Conservation (phyloP, 2,888 invertebrate species). For the Epirrita christyi region DNA sequence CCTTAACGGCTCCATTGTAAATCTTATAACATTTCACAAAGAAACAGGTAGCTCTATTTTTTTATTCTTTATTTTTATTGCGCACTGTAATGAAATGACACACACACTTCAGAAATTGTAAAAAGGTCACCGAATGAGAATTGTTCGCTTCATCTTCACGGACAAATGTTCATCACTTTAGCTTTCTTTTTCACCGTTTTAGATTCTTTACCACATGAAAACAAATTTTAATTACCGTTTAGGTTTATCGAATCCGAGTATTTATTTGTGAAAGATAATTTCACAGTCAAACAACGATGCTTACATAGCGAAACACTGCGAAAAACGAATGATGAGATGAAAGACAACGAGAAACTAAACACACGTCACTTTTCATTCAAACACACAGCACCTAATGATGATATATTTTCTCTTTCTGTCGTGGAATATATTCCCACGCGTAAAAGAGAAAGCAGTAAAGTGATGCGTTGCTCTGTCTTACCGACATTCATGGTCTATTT, state of each 20-base stretch:
- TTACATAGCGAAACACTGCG: constrained; percentile 69
- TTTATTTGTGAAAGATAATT: constrained; percentile 24
- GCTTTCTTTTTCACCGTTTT: constrained; percentile 11
- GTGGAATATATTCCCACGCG: neutral
- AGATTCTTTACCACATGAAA: neutral
- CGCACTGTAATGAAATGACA: constrained; percentile 64
- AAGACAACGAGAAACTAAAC: constrained; percentile 53
- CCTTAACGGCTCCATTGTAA: constrained; percentile 79
- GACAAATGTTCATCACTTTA: constrained; percentile 42
- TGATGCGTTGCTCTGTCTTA: neutral
- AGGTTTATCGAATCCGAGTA: constrained; percentile 7
- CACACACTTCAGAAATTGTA: constrained; percentile 61
- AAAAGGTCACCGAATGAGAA: constrained; percentile 74
- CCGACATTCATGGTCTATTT: neutral
- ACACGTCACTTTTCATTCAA: constrained; percentile 10
- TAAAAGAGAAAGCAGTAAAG: constrained; percentile 6
- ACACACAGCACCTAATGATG: neutral
- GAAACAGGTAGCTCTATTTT: constrained; percentile 61
- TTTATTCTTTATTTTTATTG: constrained; percentile 51
- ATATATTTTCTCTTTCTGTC: constrained; percentile 12
- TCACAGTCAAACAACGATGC: constrained; percentile 56
- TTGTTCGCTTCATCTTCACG: constrained; percentile 61
- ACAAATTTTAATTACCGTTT: neutral
- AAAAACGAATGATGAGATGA: constrained; percentile 70
- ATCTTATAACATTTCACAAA: constrained; percentile 60